These are phyloP conservation scores for Cerceris ruficornis DNA, from an alignment of 2,888 invertebrate species.

Conservation along the genomic window DNA sequence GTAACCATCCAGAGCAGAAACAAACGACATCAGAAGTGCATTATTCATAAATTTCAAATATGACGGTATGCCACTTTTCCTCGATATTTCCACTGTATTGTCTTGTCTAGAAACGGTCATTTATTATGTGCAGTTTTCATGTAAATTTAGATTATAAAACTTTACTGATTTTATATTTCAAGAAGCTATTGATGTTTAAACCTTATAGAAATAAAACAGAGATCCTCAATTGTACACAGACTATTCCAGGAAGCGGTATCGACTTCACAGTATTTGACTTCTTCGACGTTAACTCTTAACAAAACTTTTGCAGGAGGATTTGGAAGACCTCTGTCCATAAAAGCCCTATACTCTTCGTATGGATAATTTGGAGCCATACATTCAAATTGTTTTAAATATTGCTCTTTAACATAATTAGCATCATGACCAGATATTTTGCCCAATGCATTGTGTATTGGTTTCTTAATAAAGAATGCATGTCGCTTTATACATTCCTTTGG, in stretches of 20 bases:
- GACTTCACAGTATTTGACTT: slow-evolving; percentile 73
- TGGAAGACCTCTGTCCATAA: slow-evolving; percentile 84
- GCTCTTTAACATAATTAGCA: slow-evolving; percentile 88
- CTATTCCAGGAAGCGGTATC: slow-evolving; percentile 69
- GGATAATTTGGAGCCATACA: slow-evolving; percentile 92
- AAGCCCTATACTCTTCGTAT: slow-evolving; percentile 88
- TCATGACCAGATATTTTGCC: slow-evolving; percentile 85
- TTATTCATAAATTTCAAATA: slow-evolving; percentile 88
- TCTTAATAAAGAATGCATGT: slow-evolving; percentile 89
- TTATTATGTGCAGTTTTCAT: background rate
- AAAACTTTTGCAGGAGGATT: slow-evolving; percentile 90
- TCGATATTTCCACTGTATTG: slow-evolving; percentile 88
- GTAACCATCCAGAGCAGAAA: slow-evolving; percentile 92
- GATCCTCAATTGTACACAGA: slow-evolving; percentile 91
- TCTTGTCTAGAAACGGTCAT: slow-evolving; percentile 82
- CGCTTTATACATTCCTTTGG: slow-evolving; percentile 90
- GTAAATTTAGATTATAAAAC: too few species aligned
- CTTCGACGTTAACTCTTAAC: slow-evolving; percentile 80
- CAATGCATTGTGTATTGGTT: slow-evolving; percentile 88
- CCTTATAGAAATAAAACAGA: slow-evolving; percentile 90
- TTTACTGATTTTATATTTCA: background rate
- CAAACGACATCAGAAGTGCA: slow-evolving; percentile 88
- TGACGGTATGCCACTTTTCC: slow-evolving; percentile 90
- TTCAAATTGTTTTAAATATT: slow-evolving; percentile 91
- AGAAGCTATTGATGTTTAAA: slow-evolving; percentile 51